phyloP scores from a whole-genome alignment of 2,113 vertebrate genomes.

The Syngnathus typhle region DNA sequence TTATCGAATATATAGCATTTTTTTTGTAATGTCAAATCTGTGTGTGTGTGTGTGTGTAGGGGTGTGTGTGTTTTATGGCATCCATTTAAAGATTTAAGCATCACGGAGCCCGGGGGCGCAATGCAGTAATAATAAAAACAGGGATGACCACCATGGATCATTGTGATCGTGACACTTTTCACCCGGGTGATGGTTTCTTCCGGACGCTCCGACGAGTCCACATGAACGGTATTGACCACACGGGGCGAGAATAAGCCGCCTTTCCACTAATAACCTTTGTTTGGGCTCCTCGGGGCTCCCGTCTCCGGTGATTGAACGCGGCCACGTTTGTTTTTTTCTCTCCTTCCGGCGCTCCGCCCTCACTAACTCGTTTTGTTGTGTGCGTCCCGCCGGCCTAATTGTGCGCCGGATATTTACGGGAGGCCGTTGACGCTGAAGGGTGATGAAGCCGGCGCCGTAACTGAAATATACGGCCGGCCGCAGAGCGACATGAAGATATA shows the following conservation, averaged over 20 bases:
- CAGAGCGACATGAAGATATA: constrained; percentile 41
- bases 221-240: constrained; percentile 24
- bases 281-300: constrained; percentile 41
- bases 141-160: constrained; percentile 48
- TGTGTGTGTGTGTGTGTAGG: background rate
- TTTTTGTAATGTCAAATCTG: background rate
- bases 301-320: constrained; percentile 54
- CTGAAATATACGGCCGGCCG: constrained; percentile 36
- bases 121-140: constrained; percentile 18
- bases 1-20: background rate
- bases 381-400: constrained; percentile 28
- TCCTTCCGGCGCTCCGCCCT: constrained; percentile 31
- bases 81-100: constrained; percentile 8
- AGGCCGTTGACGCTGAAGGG: constrained; percentile 13
- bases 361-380: constrained; percentile 20
- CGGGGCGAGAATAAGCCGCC: constrained; percentile 20
- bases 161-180: constrained; percentile 49
- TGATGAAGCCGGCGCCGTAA: constrained; percentile 14
- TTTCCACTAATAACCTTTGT: constrained; percentile 49
- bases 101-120: background rate
- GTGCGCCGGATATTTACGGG: constrained; percentile 52
- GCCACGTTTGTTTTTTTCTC: constrained; percentile 64
- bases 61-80: background rate
- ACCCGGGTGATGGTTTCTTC: constrained; percentile 47
- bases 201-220: constrained; percentile 46